Evolutionary conservation across 2,888 invertebrate species (phyloP).

Genomic region (Drosophila anomelani): DNA sequence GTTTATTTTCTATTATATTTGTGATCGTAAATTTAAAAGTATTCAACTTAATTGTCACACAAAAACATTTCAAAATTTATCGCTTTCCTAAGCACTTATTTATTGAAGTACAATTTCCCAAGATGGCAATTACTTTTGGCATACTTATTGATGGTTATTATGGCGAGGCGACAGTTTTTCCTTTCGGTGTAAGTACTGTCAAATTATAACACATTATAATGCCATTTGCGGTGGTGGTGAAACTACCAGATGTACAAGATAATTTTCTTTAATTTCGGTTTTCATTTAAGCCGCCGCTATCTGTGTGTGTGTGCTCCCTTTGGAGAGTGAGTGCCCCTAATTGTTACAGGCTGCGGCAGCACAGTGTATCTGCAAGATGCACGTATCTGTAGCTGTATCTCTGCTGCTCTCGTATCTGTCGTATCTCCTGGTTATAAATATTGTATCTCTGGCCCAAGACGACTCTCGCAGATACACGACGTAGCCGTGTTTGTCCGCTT

Average conservation of each 20-base stretch:
- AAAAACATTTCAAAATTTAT: background rate
- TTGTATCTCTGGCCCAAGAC: constrained; percentile 56
- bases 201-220: constrained; percentile 67
- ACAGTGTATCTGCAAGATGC: constrained; percentile 67
- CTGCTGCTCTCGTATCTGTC: constrained; percentile 28
- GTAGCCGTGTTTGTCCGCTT: constrained; percentile 65
- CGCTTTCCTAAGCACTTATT: constrained; percentile 2
- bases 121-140: constrained; percentile 15
- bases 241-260: constrained; percentile 52
- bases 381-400: constrained; percentile 19
- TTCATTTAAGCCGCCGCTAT: constrained; percentile 43
- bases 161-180: constrained; percentile 9
- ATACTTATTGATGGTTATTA: constrained; percentile 6
- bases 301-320: constrained; percentile 14
- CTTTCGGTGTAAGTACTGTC: constrained; percentile 22
- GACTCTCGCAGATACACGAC: constrained; percentile 14
- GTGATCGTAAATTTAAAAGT: too few species aligned
- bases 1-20: background rate
- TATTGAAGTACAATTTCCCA: constrained; percentile 12
- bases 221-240: constrained; percentile 53
- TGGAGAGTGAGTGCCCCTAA: constrained; percentile 51
- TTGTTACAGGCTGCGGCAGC: constrained; percentile 51
- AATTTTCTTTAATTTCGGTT: constrained; percentile 57
- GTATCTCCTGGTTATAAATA: constrained; percentile 67
- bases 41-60: background rate